Conservation (phyloP, 2,888 invertebrate genomes). For the Galerucella calmariensis region DNA sequence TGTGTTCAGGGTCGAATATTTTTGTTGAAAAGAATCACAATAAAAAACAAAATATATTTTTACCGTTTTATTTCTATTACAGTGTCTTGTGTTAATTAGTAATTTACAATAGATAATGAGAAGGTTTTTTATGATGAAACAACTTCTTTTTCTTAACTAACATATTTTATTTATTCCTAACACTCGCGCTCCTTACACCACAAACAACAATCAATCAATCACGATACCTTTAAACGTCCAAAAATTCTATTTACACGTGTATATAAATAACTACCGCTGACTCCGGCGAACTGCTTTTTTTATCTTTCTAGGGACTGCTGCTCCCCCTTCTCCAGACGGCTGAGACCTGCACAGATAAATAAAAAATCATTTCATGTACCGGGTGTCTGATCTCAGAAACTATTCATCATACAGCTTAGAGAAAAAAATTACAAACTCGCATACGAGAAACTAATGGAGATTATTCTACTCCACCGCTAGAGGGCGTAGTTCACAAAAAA, state of each 20-base stretch:
- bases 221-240: conserved; percentile 5
- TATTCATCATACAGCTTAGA: too few relatives aligned
- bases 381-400: too few relatives aligned
- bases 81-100: conserved; percentile 19
- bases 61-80: conserved; percentile 13
- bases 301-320: conserved; percentile 61
- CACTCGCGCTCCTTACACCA: conserved; percentile 6
- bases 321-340: conserved; percentile 48
- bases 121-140: conserved; percentile 4
- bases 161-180: conserved; percentile 6
- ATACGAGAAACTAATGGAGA: too few relatives aligned
- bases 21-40: neutral
- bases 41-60: conserved; percentile 6
- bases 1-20: too few relatives aligned
- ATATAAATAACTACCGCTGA: conserved; percentile 56
- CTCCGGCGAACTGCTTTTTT: conserved; percentile 66
- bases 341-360: conserved; percentile 52
- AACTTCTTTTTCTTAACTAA: conserved; percentile 2
- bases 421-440: too few relatives aligned
- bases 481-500: too few relatives aligned
- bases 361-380: conserved; percentile 5
- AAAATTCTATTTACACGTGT: conserved; percentile 41
- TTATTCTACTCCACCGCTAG: too few relatives aligned
- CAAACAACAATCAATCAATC: conserved; percentile 7
- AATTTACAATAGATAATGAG: conserved; percentile 14